Evolutionary conservation across 2,888 invertebrate genomes (phyloP).

Genomic region (Apantesis nais): DNA sequence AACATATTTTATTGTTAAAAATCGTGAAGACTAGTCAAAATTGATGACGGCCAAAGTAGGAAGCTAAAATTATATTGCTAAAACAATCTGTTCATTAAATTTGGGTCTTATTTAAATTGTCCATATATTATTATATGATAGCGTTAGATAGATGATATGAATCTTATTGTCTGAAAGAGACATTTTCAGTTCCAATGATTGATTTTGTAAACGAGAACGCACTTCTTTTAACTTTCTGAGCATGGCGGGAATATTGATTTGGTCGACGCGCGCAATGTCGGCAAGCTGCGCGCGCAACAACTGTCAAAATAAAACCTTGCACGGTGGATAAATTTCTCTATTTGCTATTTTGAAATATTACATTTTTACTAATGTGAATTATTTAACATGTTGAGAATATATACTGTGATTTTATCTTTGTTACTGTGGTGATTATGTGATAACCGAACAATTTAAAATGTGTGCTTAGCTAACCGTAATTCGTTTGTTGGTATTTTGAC

Average conservation of each 20-base stretch:
- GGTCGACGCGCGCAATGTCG: conserved; percentile 48
- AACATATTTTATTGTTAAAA: too few relatives aligned
- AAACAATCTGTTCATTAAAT: not conserved
- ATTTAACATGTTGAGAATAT: conserved; percentile 21
- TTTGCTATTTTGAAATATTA: conserved; percentile 8
- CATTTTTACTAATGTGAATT: not conserved
- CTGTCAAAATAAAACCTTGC: conserved; percentile 65
- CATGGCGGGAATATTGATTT: conserved; percentile 68
- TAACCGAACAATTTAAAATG: conserved; percentile 2
- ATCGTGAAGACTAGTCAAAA: too few relatives aligned
- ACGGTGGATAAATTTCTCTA: conserved; percentile 24
- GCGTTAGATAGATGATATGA: not conserved
- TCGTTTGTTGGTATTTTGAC: conserved; percentile 6
- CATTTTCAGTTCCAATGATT: not conserved
- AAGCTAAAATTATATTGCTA: too few relatives aligned
- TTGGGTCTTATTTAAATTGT: not conserved
- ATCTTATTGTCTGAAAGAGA: too few relatives aligned
- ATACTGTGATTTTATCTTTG: conserved; percentile 6
- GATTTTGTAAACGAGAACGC: conserved; percentile 39
- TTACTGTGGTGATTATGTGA: not conserved
- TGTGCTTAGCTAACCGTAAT: conserved; percentile 17
- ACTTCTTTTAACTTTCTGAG: conserved; percentile 20
- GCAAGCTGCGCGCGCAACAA: conserved; percentile 67
- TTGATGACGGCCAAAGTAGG: too few relatives aligned
- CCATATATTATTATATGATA: not conserved